Evolutionary conservation across 2,888 invertebrate genomes (phyloP).

Genomic region (Meteorus cinctellus): DNA sequence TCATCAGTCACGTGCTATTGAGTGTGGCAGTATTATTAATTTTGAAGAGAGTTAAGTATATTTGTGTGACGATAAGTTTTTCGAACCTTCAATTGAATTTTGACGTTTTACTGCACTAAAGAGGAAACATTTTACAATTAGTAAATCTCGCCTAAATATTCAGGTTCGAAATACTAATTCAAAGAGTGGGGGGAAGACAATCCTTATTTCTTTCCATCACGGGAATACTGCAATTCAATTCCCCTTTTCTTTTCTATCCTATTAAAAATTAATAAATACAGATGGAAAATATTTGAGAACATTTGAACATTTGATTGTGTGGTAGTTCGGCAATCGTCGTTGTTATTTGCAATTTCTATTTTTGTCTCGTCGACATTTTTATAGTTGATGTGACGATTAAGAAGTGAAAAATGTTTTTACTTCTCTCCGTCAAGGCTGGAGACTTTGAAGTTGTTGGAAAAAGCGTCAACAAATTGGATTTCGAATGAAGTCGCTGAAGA

Average conservation of each 20-base stretch:
- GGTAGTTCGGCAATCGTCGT: not conserved
- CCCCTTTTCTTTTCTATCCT: not conserved
- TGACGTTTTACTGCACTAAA: no score
- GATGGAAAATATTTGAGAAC: not conserved
- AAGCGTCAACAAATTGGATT: no score
- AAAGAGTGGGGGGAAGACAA: no score
- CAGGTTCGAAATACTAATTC: no score
- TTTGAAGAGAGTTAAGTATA: not conserved
- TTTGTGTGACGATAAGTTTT: not conserved
- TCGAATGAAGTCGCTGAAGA: no score
- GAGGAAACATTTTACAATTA: no score
- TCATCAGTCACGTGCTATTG: constrained; percentile 5
- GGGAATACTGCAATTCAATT: not conserved
- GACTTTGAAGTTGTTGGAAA: no score
- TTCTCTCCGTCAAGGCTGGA: not conserved
- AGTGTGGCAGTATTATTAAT: not conserved
- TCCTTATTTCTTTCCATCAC: no score
- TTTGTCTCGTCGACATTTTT: constrained; percentile 5
- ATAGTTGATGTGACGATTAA: constrained; percentile 9
- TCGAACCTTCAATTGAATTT: no score
- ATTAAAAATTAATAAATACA: not conserved
- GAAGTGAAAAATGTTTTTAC: constrained; percentile 14
- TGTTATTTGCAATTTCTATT: constrained; percentile 29
- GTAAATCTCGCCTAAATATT: no score
- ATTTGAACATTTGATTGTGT: not conserved